Evolutionary conservation across 2,113 vertebrate genomes (phyloP), one percentile per base, ranked within the genome.

Genomic region (Microtus richardsoni): DNA sequence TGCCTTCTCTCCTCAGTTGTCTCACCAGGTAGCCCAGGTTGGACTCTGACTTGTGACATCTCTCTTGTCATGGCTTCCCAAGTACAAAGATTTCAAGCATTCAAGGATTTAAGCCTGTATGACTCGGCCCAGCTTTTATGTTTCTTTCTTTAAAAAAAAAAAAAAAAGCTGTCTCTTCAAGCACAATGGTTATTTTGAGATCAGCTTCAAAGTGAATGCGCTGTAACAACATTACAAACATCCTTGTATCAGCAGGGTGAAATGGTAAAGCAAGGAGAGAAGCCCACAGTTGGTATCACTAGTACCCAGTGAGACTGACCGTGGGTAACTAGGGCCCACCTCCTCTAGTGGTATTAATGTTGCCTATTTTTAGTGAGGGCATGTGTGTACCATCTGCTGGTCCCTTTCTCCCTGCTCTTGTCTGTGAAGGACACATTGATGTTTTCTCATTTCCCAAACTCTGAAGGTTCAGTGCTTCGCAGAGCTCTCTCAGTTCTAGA

Each of bases 281-380:
- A 2, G n/a, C 79, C 33, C 41, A 2, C 58, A 39, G 12, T 16
- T 47, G 17, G 16, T 70, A 4, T 80, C 64, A 13, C 41, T 0
- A 1, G 54, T 58, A n/a, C 60, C n/a, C 12, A 44, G 26, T 58
- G 22, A 68, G 77, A 5, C 4, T 33, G 62, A 10, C 39, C 21
- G 26, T 16, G 13, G 26, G 2, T 3, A 44, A 16, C 24, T 36
- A 4, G 26, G 54, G 64, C 19, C 2, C 6, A 0, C 3, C 14
- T 24, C 8, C 21, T 52, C 54, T 36, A 39, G 39, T 13, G 0
- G 1, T 3, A 5, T 3, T 9, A 6, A 3, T 2, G 6, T 17
- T 26, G 9, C 58, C 49, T 0, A 0, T 41, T 44, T 21, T 28
- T 7, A 39, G 0, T 3, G 86, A 39, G 44, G 54, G n/a, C 39